Evolutionary conservation across 2,888 invertebrate species (phyloP).

Genomic region (Chirona hameri): DNA sequence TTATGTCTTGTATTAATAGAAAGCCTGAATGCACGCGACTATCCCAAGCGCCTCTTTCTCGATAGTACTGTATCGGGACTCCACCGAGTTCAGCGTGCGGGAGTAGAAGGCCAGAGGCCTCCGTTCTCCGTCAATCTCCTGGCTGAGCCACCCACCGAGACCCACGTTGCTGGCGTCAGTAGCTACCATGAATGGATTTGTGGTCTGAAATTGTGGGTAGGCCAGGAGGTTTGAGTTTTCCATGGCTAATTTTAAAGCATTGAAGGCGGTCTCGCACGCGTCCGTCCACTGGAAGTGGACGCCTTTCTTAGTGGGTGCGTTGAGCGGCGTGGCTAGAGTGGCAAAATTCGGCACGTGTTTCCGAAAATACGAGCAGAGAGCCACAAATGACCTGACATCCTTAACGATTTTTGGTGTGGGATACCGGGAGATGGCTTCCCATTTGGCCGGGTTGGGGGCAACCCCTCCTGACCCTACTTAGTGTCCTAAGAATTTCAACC

Average conservation of each 20-base stretch:
- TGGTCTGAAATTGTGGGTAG: not conserved
- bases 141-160: not conserved
- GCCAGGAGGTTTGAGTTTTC: not conserved
- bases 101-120: not conserved
- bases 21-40: not conserved
- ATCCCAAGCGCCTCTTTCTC: not conserved
- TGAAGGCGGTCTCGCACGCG: not conserved
- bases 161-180: not conserved
- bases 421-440: conserved; percentile 56
- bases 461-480: conserved; percentile 41
- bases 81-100: not conserved
- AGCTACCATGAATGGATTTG: not conserved
- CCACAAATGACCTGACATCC: not conserved
- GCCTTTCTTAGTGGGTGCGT: not conserved
- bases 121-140: not conserved
- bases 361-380: not conserved
- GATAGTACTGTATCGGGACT: not conserved
- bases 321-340: not conserved
- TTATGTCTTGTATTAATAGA: no score
- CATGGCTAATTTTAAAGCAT: not conserved
- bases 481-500: no score
- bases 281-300: not conserved
- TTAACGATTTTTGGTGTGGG: not conserved
- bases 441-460: conserved; percentile 69
- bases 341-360: not conserved